Evolutionary conservation across 1,140 invertebrate genomes (phyloP), one percentile per base, ranked within the genome.

Genomic region (Dreissena polymorpha): DNA sequence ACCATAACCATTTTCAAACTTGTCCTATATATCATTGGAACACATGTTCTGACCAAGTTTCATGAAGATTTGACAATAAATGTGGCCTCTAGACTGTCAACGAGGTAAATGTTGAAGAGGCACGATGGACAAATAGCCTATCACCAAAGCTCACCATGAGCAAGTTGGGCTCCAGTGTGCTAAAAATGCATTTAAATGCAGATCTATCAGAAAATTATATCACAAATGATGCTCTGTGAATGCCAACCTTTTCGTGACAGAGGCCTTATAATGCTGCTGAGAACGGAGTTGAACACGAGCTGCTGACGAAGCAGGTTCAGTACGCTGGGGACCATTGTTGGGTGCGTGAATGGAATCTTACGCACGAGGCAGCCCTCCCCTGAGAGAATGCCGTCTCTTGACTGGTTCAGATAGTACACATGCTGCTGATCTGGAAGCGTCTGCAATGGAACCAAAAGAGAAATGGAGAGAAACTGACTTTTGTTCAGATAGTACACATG

Each of bases 401-500:
- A 95, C 90, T 97, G 96, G 6, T 96, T 98, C 93, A 99, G 95
- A 91, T 97, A 97, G 91, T 98, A 99, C 90, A 97, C 97, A 91
- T 99, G 98, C 53, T 96, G 95, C 90, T 99, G 97, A 90, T 98
- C 97, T 0, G 97, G 97, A 39, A 99, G 93, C 68, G 96, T 96
- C 95, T 98, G 93, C 78, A 90, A 88, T 72, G 60, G 60, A 85
- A 13, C 68, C 7, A 75, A 49, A 21, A n/a, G n/a, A n/a, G n/a
- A n/a, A 98, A 94, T 39, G 92, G 90, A 5, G 87, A 77, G 53
- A 86, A 85, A 74, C 89, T 89, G 16, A 95, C 95, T 85, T 95
- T 95, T 81, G 6, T 96, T 98, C 93, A 99, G 95, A 91, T 97
- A 97, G 91, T 98, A 99, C 90, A 97, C 97, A 91, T 99, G 98